Conservation (phyloP, 1,140 invertebrate species). For the Drosophila bocki region DNA sequence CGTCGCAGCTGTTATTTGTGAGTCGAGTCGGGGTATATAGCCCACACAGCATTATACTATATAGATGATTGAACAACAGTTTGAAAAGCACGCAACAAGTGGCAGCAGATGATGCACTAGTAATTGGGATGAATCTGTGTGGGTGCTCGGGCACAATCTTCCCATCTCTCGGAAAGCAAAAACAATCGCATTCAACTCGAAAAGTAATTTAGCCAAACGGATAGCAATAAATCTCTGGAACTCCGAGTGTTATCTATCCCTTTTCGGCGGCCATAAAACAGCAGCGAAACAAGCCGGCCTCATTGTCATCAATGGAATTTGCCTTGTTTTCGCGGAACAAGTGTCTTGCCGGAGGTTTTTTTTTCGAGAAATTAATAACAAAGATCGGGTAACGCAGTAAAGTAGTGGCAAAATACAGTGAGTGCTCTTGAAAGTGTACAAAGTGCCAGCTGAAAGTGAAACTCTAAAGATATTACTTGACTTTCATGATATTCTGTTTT, state of each 20-base stretch:
- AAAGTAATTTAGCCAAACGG: slow-evolving; percentile 11
- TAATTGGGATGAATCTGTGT: slow-evolving; percentile 2
- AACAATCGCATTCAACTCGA: slow-evolving; percentile 11
- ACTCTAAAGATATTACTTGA: no score
- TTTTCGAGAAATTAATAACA: slow-evolving; percentile 21
- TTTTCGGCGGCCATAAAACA: slow-evolving; percentile 7
- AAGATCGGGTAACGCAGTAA: slow-evolving; percentile 21
- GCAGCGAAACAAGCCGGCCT: slow-evolving; percentile 15
- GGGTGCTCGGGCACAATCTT: not conserved
- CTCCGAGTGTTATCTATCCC: slow-evolving; percentile 5
- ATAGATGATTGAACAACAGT: slow-evolving; percentile 46
- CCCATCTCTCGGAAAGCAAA: not conserved
- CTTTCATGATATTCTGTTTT: not conserved
- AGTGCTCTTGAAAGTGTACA: not conserved
- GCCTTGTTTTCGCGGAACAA: slow-evolving; percentile 21
- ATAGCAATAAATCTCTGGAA: slow-evolving; percentile 9
- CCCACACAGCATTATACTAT: not conserved
- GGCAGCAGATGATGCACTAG: slow-evolving; percentile 27
- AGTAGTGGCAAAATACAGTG: slow-evolving; percentile 13
- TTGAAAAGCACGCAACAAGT: slow-evolving; percentile 48
- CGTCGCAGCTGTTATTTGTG: slow-evolving; percentile 28
- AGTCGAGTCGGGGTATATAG: slow-evolving; percentile 13
- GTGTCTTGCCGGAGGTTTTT: slow-evolving; percentile 20
- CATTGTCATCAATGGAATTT: slow-evolving; percentile 50
- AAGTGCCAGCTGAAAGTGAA: not conserved